phyloP scores from a whole-genome alignment of 2,797 vertebrate genomes.

The Premnoplex brunnescens region DNA sequence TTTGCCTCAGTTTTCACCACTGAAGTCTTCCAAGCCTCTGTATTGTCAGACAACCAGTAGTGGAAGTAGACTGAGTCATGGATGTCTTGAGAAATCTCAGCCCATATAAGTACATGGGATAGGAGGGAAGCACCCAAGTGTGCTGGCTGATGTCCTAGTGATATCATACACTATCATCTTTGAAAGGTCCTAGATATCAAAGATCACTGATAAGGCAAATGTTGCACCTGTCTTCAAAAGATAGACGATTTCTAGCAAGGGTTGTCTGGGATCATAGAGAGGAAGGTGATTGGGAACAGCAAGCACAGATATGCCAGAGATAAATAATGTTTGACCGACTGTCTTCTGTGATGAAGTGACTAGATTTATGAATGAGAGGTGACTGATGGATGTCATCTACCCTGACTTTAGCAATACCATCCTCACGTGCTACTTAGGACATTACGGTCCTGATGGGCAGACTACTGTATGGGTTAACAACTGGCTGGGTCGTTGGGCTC shows the following conservation, averaged over 20 bases:
- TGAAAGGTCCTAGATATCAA: background rate
- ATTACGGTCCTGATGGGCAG: accelerated
- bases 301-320: background rate
- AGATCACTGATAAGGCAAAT: background rate
- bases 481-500: background rate
- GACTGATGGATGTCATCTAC: background rate
- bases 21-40: background rate
- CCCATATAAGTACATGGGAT: background rate
- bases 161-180: background rate
- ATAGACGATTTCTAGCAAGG: background rate
- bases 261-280: background rate
- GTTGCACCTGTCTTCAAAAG: background rate
- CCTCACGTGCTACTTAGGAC: background rate
- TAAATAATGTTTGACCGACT: background rate
- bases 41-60: background rate
- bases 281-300: background rate
- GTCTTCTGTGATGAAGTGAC: background rate
- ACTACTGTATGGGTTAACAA: background rate
- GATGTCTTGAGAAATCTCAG: background rate
- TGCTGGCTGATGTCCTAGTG: background rate
- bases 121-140: background rate
- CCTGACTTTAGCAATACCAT: background rate
- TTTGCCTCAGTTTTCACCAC: background rate
- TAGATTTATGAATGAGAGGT: background rate
- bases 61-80: background rate